Base-by-base conservation (phyloP, 2,888 invertebrate species). In the Copidosoma aretas region DNA sequence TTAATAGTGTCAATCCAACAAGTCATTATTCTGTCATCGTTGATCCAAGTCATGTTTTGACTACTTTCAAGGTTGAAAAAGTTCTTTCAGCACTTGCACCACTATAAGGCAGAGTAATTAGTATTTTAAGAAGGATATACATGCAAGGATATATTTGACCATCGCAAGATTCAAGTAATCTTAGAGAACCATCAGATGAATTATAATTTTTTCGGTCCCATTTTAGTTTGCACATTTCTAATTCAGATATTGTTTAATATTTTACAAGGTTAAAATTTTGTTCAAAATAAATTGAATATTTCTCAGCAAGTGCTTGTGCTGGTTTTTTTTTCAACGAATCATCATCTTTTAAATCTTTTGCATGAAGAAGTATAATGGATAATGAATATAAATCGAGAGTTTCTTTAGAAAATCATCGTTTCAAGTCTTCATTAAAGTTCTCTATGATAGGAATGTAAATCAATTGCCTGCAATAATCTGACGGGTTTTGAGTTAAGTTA, bases 11-110 rank as follows among this genome's bases (percentile, higher is more conserved):
- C 15, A 71, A 56, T 12, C 63, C 68, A 32, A 54, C 57, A n/a
- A 75, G 66, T 22, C 73, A 49, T 46, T 71, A 64, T 54, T 73
- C 70, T 12, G 25, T 53, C 72, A 73, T 75, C 54, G 71, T 74
- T 22, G 71, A 68, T 41, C 74, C 65, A 32, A 75, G 67, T 71
- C 73, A 75, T n/a, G 73, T 74, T 60, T 73, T 77, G 22, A 77
- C 68, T 58, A 70, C 66, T 17, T 69, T 61, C 49, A 75, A 61
- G 12, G 73, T 75, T 49, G 72, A 75, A 65, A 75, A 73, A 24
- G 64, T 68, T 54, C 73, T 59, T 60, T 74, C 74, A 19, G 72
- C 69, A 4, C 69, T 64, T 51, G 73, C 71, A 32, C 71, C 72
- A 39, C 68, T 72, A 15, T 61, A 54, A 1, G 70, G 73, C 15